These are phyloP conservation scores for Campodea augens DNA, from an alignment of 1,140 invertebrate species.

Conservation along the genomic window DNA sequence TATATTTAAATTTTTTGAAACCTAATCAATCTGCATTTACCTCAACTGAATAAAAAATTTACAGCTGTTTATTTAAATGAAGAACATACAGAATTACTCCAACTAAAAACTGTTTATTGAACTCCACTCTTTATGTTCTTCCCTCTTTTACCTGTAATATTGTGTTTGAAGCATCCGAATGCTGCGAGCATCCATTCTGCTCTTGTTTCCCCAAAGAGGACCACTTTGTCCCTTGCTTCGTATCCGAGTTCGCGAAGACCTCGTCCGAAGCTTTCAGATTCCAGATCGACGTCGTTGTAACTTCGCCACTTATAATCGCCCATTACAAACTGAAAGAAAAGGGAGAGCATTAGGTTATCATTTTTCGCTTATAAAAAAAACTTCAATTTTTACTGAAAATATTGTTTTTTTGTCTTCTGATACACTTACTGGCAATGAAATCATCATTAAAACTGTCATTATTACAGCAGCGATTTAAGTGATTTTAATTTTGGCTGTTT, in stretches of 20 bases:
- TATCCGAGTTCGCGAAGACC: constrained; percentile 43
- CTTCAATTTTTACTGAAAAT: neutral
- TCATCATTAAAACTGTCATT: no score
- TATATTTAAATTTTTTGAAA: no score
- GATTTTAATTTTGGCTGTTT: neutral
- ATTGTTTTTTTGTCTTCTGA: neutral
- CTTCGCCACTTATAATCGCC: constrained; percentile 85
- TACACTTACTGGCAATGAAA: no score
- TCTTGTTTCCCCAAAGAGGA: constrained; percentile 91
- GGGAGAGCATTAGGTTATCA: constrained; percentile 5
- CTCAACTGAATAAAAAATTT: no score
- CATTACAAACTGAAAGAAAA: constrained; percentile 52
- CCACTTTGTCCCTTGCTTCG: constrained; percentile 38
- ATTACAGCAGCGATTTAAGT: neutral
- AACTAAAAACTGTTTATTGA: no score
- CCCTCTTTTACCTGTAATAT: constrained; percentile 52
- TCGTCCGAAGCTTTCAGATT: constrained; percentile 53
- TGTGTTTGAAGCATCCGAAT: constrained; percentile 82
- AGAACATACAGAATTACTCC: no score
- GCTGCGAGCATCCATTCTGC: constrained; percentile 93
- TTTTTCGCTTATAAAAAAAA: neutral
- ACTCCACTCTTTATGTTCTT: no score
- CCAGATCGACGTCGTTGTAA: constrained; percentile 53
- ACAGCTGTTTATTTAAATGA: no score
- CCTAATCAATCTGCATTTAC: no score